Evolutionary conservation across 2,113 vertebrate genomes (phyloP).

Genomic region (Anarrhichthys ocellatus): DNA sequence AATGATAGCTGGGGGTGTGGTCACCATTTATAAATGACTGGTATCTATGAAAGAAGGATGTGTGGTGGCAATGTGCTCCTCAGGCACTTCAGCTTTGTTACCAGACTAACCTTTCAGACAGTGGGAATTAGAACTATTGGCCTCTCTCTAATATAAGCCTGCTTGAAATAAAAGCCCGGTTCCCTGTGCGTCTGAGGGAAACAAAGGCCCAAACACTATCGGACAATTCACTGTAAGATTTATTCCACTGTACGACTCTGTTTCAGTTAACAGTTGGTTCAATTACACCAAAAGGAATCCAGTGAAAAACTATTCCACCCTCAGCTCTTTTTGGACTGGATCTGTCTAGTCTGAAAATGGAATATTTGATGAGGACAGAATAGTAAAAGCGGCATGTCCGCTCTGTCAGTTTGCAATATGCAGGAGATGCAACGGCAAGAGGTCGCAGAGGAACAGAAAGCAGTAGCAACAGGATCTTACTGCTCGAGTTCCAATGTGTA

Average conservation of each 20-base stretch:
- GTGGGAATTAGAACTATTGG: background rate
- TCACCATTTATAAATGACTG: background rate
- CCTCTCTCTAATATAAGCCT: background rate
- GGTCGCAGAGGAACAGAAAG: background rate
- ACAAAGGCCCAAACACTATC: background rate
- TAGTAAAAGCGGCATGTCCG: background rate
- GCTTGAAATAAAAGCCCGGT: background rate
- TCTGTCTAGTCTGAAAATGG: no score
- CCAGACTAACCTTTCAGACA: no score
- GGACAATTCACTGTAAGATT: background rate
- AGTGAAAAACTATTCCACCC: no score
- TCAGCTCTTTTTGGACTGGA: no score
- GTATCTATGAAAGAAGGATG: no score
- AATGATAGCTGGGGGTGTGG: background rate
- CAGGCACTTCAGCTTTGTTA: no score
- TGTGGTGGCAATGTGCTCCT: no score
- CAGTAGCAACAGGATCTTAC: background rate
- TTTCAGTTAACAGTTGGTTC: background rate
- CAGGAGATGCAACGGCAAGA: no score
- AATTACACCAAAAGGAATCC: background rate
- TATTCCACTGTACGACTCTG: background rate
- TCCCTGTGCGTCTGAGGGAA: background rate
- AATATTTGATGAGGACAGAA: background rate
- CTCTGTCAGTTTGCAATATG: no score
- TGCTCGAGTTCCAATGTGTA: background rate